These are phyloP conservation scores for Eubasilissa splendida DNA, from an alignment of 2,888 invertebrate genomes.

Conservation along the genomic window DNA sequence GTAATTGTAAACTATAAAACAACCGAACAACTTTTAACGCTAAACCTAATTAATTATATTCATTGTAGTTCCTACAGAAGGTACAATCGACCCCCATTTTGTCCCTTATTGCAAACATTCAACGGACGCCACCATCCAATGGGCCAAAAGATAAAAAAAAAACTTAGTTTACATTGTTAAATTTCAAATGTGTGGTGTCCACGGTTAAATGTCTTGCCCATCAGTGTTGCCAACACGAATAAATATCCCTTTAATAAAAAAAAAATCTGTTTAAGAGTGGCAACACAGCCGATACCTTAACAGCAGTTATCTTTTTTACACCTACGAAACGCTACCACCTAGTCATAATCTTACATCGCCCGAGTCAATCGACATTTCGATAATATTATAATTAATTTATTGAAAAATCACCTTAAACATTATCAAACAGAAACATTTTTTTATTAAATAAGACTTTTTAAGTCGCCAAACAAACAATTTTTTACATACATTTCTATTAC, in stretches of 20 bases:
- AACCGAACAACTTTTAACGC: constrained; percentile 46
- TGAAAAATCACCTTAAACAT: constrained; percentile 33
- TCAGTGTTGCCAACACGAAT: constrained; percentile 45
- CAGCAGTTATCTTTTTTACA: constrained; percentile 17
- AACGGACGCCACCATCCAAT: constrained; percentile 10
- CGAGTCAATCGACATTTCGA: constrained; percentile 22
- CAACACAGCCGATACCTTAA: constrained; percentile 13
- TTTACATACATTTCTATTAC: constrained; percentile 33
- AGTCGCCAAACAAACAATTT: constrained; percentile 45
- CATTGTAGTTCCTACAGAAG: constrained; percentile 44
- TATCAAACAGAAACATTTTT: constrained; percentile 43
- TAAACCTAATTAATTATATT: constrained; percentile 44
- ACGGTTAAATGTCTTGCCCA: not conserved
- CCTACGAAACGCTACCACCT: constrained; percentile 44
- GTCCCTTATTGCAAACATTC: constrained; percentile 14
- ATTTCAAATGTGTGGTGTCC: constrained; percentile 24
- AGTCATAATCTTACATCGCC: constrained; percentile 27
- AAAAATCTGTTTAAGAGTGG: constrained; percentile 42
- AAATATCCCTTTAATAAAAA: constrained; percentile 35
- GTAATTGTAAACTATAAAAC: constrained; percentile 45
- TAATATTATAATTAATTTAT: constrained; percentile 41
- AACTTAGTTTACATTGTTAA: constrained; percentile 7
- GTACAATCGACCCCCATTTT: constrained; percentile 46
- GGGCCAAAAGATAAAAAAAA: constrained; percentile 19
- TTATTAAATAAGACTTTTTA: constrained; percentile 47